Evolutionary conservation across 2,797 vertebrate species (phyloP), one percentile per base, ranked within the genome.

Genomic region (Loriculus beryllinus): DNA sequence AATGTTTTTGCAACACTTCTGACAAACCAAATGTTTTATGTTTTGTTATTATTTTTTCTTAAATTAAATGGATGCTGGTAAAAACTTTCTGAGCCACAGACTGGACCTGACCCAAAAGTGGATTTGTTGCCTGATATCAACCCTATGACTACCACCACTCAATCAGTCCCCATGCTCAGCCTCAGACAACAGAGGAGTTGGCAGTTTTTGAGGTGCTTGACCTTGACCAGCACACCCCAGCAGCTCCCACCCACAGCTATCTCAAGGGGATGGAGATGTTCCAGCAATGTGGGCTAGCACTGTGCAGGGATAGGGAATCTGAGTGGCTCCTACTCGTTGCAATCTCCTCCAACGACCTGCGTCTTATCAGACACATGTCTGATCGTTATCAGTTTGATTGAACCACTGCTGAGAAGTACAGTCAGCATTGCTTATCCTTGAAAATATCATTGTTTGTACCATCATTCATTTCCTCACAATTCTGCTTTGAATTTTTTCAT

Each of bases 241-340:
- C 3, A 5, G 26, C 64, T 51, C n/a, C 68, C 35, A 68, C 19
- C 25, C 45, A 6, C 0, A 3, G 37, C 68, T 49, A 14, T 3
- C 48, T 28, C 2, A 1, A 52, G 39, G 4, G 6, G 52, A 29
- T 48, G 54, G 54, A 51, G 10, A 1, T 9, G 17, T 42, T 43
- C 2, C 56, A 13, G 49, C 3, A 4, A 0, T 3, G 1, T 0
- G 1, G 35, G 18, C 29, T 79, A 43, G 29, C 0, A 2, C 15
- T 14, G 26, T 3, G 1, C n/a, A 31, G 12, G 40, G 63, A 7
- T 40, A 64, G 82, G 72, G 15, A 68, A 39, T 7, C 43, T 5
- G 28, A 49, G 56, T 4, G 1, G 29, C 62, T 56, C 26, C 19
- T 37, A 9, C 17, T 69, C 37, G 25, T 9, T 37, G 62, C 43